Evolutionary conservation across 2,797 vertebrate genomes (phyloP), one percentile per base, ranked within the genome.

Genomic region (Etheostoma perlongum): DNA sequence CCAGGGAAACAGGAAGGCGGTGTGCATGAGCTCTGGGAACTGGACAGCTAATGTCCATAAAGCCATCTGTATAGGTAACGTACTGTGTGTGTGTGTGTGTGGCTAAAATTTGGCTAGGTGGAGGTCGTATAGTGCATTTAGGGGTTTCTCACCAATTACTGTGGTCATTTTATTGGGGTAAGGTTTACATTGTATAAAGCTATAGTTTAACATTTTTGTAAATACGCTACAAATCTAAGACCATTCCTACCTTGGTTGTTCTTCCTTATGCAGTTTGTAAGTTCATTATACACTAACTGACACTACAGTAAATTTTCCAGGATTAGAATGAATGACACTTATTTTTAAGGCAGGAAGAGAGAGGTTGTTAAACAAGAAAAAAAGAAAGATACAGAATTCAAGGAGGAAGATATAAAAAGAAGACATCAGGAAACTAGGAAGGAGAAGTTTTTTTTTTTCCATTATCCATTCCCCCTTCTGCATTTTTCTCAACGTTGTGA

Each of bases 41-140:
- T 99, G 98, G 98, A 99, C 94, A 47, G 89, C 93, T 72, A 93
- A 93, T 81, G 78, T 96, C 82, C 90, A 96, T 74, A 94, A 95
- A 73, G 95, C 95, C 79, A 79, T 87, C 63, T 99, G 98, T 86
- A 93, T 93, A 97, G 98, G 98, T 99, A 94, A 78, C 0, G 1
- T 2, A 25, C 3, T 62, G 5, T 42, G 58, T 79, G 59, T 65
- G 14, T 78, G 64, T 71, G 40, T 46, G 30, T 82, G 63, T 72
- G 18, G 71, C 58, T 44, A 70, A 54, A 18, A 33, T 40, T 47
- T 16, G 0, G 14, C 53, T 16, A 51, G 12, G 5, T 2, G 4
- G 8, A 57, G 19, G 61, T 16, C 11, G 60, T 54, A 49, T n/a
- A 67, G 36, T 40, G 36, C 3, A 40, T 2, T 57, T 23, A 8